phyloP scores from a whole-genome alignment of 2,888 invertebrate species.

The Blomia tropicalis region DNA sequence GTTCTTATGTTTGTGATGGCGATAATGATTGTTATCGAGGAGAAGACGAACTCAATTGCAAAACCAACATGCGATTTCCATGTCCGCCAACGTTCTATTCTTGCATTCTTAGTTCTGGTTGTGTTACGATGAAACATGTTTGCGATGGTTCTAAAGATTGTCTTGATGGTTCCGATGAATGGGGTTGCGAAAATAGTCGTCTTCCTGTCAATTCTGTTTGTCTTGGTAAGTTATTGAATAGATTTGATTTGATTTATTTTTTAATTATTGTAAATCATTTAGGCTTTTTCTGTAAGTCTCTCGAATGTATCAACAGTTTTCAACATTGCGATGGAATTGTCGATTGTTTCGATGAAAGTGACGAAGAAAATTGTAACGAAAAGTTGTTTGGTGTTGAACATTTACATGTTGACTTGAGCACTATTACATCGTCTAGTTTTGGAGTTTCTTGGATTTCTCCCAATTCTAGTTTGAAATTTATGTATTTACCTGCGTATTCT shows the following conservation, averaged over 20 bases:
- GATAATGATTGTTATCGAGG: slow-evolving; percentile 44
- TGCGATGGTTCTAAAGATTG: slow-evolving; percentile 36
- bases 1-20: slow-evolving; percentile 48
- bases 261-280: slow-evolving; percentile 1
- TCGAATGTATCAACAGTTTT: slow-evolving; percentile 27
- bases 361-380: slow-evolving; percentile 40
- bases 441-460: slow-evolving; percentile 47
- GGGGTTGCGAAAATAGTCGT: slow-evolving; percentile 28
- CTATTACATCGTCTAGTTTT: slow-evolving; percentile 48
- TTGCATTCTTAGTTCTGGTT: slow-evolving; percentile 48
- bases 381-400: slow-evolving; percentile 38
- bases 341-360: slow-evolving; percentile 48
- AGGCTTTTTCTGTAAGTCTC: slow-evolving; percentile 29
- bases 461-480: slow-evolving; percentile 38
- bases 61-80: slow-evolving; percentile 29
- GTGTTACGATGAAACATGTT: slow-evolving; percentile 41
- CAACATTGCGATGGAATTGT: slow-evolving; percentile 47
- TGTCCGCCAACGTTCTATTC: slow-evolving; percentile 38
- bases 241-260: slow-evolving; percentile 27
- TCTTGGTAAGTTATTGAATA: not conserved
- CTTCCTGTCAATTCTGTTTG: slow-evolving; percentile 20
- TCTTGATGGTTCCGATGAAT: slow-evolving; percentile 31
- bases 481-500: slow-evolving; percentile 49
- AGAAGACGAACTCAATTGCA: slow-evolving; percentile 48
- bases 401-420: slow-evolving; percentile 49